Conservation (phyloP, 1,140 invertebrate species). For the Platyura marginata region DNA sequence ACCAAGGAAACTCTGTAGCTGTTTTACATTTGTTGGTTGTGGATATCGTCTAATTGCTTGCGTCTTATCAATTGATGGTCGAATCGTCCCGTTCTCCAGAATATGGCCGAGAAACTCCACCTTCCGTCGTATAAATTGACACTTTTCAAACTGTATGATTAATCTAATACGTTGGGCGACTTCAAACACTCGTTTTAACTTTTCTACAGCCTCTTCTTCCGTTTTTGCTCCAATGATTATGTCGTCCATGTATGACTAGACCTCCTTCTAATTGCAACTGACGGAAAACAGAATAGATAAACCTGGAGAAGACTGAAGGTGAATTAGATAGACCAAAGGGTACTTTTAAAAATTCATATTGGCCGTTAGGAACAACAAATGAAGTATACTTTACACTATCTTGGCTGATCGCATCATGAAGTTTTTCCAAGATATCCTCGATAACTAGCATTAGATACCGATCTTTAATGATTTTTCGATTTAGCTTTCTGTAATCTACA, state of each 20-base stretch:
- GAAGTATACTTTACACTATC: slow-evolving; percentile 13
- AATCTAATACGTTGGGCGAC: slow-evolving; percentile 15
- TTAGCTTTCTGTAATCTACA: slow-evolving; percentile 13
- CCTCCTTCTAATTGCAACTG: slow-evolving; percentile 5
- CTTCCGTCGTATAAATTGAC: slow-evolving; percentile 11
- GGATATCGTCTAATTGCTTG: slow-evolving; percentile 12
- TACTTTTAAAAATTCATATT: slow-evolving; percentile 10
- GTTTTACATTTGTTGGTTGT: slow-evolving; percentile 9
- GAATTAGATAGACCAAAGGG: slow-evolving; percentile 14
- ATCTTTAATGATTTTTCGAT: slow-evolving; percentile 9
- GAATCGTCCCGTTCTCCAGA: slow-evolving; percentile 8
- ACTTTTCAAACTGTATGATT: slow-evolving; percentile 21
- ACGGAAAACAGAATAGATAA: slow-evolving; percentile 21
- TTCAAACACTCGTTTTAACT: slow-evolving; percentile 10
- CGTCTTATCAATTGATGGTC: slow-evolving; percentile 11
- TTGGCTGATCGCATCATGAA: slow-evolving; percentile 9
- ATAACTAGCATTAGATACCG: slow-evolving; percentile 17
- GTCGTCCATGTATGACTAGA: slow-evolving; percentile 6
- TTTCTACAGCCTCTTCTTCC: slow-evolving; percentile 4
- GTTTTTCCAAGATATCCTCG: slow-evolving; percentile 15
- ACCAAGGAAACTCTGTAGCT: slow-evolving; percentile 20
- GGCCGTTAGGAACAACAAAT: slow-evolving; percentile 15
- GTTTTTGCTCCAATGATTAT: slow-evolving; percentile 2
- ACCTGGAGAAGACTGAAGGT: slow-evolving; percentile 16
- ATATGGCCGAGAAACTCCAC: slow-evolving; percentile 19